These are phyloP conservation scores for Champsocephalus gunnari DNA, from an alignment of 2,797 vertebrate species.

Conservation along the genomic window DNA sequence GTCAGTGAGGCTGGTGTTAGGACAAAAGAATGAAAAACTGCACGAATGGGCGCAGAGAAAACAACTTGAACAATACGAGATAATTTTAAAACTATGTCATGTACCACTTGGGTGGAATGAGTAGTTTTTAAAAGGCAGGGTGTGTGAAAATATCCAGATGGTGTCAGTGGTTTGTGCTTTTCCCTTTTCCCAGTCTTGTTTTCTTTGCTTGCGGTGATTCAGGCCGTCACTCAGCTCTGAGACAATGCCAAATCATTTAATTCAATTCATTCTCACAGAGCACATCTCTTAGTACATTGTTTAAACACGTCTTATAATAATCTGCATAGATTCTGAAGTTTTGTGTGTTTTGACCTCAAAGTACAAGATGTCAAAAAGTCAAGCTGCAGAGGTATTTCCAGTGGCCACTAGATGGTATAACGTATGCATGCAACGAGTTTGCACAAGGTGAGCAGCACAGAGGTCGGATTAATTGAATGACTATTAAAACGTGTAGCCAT, in stretches of 20 bases:
- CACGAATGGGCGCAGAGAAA: background rate
- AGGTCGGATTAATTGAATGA: background rate
- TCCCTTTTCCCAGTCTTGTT: conserved; percentile 55
- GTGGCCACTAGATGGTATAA: conserved; percentile 82
- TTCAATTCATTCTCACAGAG: conserved; percentile 25
- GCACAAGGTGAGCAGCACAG: conserved; percentile 25
- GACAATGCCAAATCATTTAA: conserved; percentile 41
- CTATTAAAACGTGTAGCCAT: background rate
- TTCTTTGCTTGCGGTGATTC: conserved; percentile 62
- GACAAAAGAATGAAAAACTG: conserved; percentile 42
- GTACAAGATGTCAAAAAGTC: conserved; percentile 37
- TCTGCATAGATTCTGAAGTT: background rate
- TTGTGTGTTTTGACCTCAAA: conserved; percentile 33
- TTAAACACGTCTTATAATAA: background rate
- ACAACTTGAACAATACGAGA: conserved; percentile 1
- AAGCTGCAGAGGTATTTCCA: conserved; percentile 47
- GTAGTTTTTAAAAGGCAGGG: conserved; percentile 44
- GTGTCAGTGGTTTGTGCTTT: conserved; percentile 70
- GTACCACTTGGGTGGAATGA: conserved; percentile 49
- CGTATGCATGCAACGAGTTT: conserved; percentile 51
- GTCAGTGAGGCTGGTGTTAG: conserved; percentile 33
- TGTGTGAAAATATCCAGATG: conserved; percentile 74
- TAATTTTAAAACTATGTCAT: conserved; percentile 39
- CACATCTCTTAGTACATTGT: background rate
- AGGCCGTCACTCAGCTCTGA: conserved; percentile 37